Evolutionary conservation across 1,140 invertebrate species (phyloP).

Genomic region (Pectinophora gossypiella): DNA sequence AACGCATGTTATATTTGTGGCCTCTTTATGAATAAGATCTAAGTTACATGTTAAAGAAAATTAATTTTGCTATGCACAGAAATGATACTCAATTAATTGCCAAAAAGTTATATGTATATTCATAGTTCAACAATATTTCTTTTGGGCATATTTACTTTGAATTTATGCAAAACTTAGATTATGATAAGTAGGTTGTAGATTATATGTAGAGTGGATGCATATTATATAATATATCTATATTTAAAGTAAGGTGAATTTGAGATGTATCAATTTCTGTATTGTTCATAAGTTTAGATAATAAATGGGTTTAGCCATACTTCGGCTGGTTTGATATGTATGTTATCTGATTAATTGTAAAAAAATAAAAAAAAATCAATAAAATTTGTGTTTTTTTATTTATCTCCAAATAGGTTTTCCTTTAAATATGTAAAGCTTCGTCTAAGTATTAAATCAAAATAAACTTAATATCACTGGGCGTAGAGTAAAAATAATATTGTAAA

Average conservation of each 20-base stretch:
- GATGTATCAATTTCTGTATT: constrained; percentile 75
- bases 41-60: constrained; percentile 74
- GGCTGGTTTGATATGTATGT: constrained; percentile 75
- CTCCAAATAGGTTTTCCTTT: constrained; percentile 36
- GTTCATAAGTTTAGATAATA: constrained; percentile 75
- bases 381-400: constrained; percentile 64
- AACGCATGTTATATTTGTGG: constrained; percentile 75
- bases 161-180: constrained; percentile 74
- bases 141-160: constrained; percentile 76
- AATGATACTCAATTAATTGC: constrained; percentile 76
- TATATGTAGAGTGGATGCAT: constrained; percentile 73
- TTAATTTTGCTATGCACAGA: constrained; percentile 75
- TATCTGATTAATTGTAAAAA: constrained; percentile 75
- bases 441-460: too few species aligned
- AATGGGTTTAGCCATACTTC: constrained; percentile 75
- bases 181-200: constrained; percentile 74
- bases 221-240: constrained; percentile 73
- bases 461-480: too few species aligned
- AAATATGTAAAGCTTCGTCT: too few species aligned
- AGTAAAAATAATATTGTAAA: too few species aligned
- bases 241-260: constrained; percentile 73
- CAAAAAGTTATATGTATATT: constrained; percentile 75
- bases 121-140: constrained; percentile 75
- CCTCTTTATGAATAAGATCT: constrained; percentile 75
- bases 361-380: constrained; percentile 66